Evolutionary conservation across 1,140 invertebrate genomes (phyloP).

Genomic region (Pseudoatta argentina): DNA sequence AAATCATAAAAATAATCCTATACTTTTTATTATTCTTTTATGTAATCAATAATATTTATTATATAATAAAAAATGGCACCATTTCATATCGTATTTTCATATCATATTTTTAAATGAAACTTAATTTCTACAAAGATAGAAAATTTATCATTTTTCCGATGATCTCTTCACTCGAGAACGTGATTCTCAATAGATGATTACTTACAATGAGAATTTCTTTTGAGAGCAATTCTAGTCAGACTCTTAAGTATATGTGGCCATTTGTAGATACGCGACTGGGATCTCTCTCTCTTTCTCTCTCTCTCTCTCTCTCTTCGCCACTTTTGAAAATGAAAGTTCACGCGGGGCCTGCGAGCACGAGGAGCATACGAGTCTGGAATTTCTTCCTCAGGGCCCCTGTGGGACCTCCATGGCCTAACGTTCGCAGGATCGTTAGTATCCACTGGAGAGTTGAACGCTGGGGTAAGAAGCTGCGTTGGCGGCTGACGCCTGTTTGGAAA

Average conservation of each 20-base stretch:
- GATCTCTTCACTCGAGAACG: neutral
- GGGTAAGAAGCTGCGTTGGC: slow-evolving; percentile 84
- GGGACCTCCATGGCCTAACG: slow-evolving; percentile 74
- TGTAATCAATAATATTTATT: neutral
- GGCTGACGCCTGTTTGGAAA: slow-evolving; percentile 83
- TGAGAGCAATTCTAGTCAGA: neutral
- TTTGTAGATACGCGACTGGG: slow-evolving; percentile 32
- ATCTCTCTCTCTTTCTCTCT: neutral
- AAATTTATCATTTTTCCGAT: neutral
- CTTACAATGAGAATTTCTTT: slow-evolving; percentile 9
- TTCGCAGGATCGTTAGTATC: slow-evolving; percentile 83
- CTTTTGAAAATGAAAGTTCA: slow-evolving; percentile 68
- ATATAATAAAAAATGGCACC: neutral
- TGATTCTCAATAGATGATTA: slow-evolving; percentile 11
- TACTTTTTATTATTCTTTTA: neutral
- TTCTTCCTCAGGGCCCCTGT: slow-evolving; percentile 76
- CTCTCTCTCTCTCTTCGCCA: slow-evolving; percentile 27
- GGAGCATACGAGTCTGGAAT: slow-evolving; percentile 86
- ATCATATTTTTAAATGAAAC: neutral
- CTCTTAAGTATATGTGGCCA: neutral
- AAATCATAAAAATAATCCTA: neutral
- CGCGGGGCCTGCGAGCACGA: slow-evolving; percentile 65
- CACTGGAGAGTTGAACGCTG: slow-evolving; percentile 84
- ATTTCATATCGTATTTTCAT: neutral
- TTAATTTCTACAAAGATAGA: neutral